Conservation (phyloP, 1,140 invertebrate species). For the Phortica variegata region DNA sequence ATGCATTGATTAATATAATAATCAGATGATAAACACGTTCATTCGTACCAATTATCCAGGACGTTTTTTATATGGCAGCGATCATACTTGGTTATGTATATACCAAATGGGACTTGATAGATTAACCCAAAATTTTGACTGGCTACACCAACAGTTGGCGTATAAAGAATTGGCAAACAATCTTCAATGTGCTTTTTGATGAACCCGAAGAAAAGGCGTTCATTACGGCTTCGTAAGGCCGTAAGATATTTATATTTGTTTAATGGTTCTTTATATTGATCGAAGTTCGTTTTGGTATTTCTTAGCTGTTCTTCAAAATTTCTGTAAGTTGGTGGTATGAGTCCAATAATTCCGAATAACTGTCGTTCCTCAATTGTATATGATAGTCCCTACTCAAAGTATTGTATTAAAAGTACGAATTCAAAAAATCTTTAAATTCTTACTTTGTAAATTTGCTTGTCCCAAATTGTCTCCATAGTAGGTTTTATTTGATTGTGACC, state of each 20-base stretch:
- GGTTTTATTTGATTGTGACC: too few species aligned
- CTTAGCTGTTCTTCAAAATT: conserved; percentile 79
- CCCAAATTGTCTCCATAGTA: too few species aligned
- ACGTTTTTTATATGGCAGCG: conserved; percentile 86
- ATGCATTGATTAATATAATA: too few species aligned
- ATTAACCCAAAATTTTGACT: conserved; percentile 58
- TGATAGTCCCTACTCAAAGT: conserved; percentile 12
- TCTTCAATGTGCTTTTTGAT: conserved; percentile 83
- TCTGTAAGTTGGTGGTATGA: conserved; percentile 78
- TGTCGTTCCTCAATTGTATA: conserved; percentile 71
- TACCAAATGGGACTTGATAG: conserved; percentile 69
- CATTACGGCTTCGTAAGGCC: conserved; percentile 80
- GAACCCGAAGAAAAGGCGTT: conserved; percentile 92
- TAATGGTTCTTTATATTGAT: conserved; percentile 74
- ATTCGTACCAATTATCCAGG: conserved; percentile 53
- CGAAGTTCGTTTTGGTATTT: conserved; percentile 71
- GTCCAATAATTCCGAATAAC: conserved; percentile 78
- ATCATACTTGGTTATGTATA: conserved; percentile 96
- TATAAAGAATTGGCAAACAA: conserved; percentile 70
- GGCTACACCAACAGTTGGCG: conserved; percentile 70
- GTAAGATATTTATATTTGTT: conserved; percentile 83
- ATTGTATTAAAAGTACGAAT: background rate
- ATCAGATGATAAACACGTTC: too few species aligned
- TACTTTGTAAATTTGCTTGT: too few species aligned
- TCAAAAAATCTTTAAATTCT: conserved; percentile 3